phyloP scores from a whole-genome alignment of 2,797 vertebrate species.

The Cygnus olor region DNA sequence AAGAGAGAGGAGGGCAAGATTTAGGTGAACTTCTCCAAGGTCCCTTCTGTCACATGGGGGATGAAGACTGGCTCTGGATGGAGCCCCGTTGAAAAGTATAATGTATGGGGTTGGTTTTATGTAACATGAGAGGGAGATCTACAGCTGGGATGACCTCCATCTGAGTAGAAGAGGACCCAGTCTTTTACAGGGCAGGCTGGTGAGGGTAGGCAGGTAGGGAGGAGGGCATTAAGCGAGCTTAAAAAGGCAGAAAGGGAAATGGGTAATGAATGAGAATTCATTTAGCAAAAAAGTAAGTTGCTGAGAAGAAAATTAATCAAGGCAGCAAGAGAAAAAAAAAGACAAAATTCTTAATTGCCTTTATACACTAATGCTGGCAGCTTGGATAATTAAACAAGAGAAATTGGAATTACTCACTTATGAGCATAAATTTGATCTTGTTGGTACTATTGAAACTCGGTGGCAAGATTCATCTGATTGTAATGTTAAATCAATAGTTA shows the following conservation, averaged over 20 bases:
- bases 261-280: not conserved
- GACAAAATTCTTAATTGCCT: not conserved
- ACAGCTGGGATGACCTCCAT: not conserved
- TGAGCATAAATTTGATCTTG: not conserved
- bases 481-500: slow-evolving; percentile 23
- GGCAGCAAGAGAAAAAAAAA: not conserved
- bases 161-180: not conserved
- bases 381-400: not conserved
- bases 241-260: not conserved
- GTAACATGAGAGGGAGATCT: not conserved
- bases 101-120: not conserved
- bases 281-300: not conserved
- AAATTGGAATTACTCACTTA: not conserved
- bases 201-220: not conserved
- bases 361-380: not conserved
- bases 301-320: not conserved
- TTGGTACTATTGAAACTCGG: not conserved
- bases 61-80: not conserved
- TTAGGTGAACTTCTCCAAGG: not conserved
- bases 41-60: fast-evolving
- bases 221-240: not conserved
- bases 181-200: not conserved
- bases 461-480: not conserved
- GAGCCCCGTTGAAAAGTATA: not conserved
- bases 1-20: not conserved